Base-by-base conservation (phyloP, 1,140 invertebrate species). In the Plectus sambesii region DNA sequence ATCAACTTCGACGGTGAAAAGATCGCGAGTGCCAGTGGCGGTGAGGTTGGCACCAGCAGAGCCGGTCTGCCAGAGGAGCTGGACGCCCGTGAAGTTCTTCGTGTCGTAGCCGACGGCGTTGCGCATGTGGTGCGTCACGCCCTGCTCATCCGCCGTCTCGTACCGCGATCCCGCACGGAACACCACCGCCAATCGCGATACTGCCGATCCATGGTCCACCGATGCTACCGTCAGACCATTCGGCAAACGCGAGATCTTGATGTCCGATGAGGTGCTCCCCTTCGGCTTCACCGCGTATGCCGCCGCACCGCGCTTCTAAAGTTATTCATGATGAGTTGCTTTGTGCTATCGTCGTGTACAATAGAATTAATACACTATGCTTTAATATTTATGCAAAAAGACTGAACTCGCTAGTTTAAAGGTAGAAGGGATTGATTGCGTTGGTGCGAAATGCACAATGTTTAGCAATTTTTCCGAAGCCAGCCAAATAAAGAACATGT, bases 161-260 rank as follows among this genome's bases (percentile, higher is more conserved):
- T 58, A 66, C 15, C 63, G 63, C 19, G 56, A 49, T 22, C 63
- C 63, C 27, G 64, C 61, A 29, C 62, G 62, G 42, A 58, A 68
- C n/a, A 65, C 63, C 5, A 66, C 39, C 12, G 68, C 53, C 19
- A 68, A 42, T 22, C 56, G 52, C 8, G 62, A 66, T 2, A 65
- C 48, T 0, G 62, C 42, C n/a, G 62, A 64, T 47, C 42, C 17
- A 41, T 50, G 26, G 23, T 69, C 61, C 8, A 63, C 46, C 3
- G 60, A 63, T 8, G 63, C 55, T n/a, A 63, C 61, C 6, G 56
- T 58, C 23, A 63, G 44, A 8, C 60, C 60, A 33, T 58, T 63
- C 2, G 56, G 47, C 5, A 63, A 45, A 25, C 47, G 55, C 1
- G 61, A 64, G 1, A 62, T 48, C 24, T 66, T 64, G n/a, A n/a